Conservation (phyloP, 2,797 vertebrate species). For the Poecilia picta region DNA sequence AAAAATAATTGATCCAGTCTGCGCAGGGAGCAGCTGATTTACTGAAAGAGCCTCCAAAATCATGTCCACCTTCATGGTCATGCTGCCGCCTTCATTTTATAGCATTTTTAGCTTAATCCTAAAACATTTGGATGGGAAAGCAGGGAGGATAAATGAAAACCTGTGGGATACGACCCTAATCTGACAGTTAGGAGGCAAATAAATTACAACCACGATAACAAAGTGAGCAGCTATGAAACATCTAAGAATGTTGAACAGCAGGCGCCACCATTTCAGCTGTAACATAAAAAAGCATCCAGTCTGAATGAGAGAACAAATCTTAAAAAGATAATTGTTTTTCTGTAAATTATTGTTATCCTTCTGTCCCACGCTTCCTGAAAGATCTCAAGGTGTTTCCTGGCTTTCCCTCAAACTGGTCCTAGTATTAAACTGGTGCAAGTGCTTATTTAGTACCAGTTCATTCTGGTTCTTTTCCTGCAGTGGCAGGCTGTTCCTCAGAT, state of each 20-base stretch:
- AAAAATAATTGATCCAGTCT: background rate
- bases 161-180: background rate
- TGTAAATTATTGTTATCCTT: background rate
- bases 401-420: background rate
- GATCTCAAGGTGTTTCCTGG: background rate
- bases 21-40: background rate
- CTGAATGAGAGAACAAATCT: background rate
- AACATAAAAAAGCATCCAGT: background rate
- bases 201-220: background rate
- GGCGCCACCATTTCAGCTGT: background rate
- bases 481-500: background rate
- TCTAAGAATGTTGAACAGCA: background rate
- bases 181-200: slow-evolving; percentile 6
- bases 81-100: background rate
- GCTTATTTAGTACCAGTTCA: background rate
- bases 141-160: background rate
- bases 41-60: background rate
- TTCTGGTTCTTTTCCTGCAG: background rate
- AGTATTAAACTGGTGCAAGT: background rate
- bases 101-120: background rate
- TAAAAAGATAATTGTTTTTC: background rate
- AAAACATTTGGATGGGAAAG: background rate
- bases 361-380: background rate
- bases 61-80: background rate
- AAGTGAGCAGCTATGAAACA: slow-evolving; percentile 9